These are phyloP conservation scores for Cryptocheilus praepositus DNA, from an alignment of 2,888 invertebrate genomes.

Conservation along the genomic window DNA sequence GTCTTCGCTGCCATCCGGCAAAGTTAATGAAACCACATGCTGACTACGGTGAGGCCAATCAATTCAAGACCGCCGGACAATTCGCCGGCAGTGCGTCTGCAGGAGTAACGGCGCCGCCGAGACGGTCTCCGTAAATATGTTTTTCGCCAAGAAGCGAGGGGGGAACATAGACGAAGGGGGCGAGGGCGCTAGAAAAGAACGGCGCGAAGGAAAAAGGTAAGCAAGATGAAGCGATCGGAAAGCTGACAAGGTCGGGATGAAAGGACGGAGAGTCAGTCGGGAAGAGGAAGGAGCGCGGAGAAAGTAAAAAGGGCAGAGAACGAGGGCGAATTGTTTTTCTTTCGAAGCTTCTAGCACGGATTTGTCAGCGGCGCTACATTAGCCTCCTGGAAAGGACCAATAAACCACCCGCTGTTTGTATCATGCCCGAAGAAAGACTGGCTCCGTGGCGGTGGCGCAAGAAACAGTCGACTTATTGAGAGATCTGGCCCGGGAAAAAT, in stretches of 20 bases:
- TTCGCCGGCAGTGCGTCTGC: background rate
- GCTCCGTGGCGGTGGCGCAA: slow-evolving; percentile 9
- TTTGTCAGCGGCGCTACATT: slow-evolving; percentile 57
- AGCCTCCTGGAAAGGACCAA: slow-evolving; percentile 46
- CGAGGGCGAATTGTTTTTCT: slow-evolving; percentile 47
- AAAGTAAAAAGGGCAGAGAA: slow-evolving; percentile 9
- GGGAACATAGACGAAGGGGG: background rate
- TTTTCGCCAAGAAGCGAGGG: slow-evolving; percentile 8
- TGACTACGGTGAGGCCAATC: background rate
- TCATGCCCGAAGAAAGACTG: slow-evolving; percentile 8
- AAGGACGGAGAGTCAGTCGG: background rate
- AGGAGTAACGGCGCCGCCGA: slow-evolving; percentile 12
- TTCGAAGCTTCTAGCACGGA: slow-evolving; percentile 43
- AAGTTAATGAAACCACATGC: slow-evolving; percentile 6
- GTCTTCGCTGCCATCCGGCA: background rate
- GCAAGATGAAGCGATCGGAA: too few relatives aligned
- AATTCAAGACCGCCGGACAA: slow-evolving; percentile 1
- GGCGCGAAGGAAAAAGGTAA: background rate
- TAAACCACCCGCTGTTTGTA: slow-evolving; percentile 44
- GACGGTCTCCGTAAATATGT: slow-evolving; percentile 33
- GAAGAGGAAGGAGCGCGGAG: background rate
- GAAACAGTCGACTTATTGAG: slow-evolving; percentile 30
- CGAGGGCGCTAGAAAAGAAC: background rate
- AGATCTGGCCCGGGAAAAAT: slow-evolving; percentile 13
- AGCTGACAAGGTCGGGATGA: too few relatives aligned